Percentiles rank a stretch among this genome's conserved stretches.
phyloP scores from a whole-genome alignment of 2,113 vertebrate genomes.

The Felis chaus region DNA sequence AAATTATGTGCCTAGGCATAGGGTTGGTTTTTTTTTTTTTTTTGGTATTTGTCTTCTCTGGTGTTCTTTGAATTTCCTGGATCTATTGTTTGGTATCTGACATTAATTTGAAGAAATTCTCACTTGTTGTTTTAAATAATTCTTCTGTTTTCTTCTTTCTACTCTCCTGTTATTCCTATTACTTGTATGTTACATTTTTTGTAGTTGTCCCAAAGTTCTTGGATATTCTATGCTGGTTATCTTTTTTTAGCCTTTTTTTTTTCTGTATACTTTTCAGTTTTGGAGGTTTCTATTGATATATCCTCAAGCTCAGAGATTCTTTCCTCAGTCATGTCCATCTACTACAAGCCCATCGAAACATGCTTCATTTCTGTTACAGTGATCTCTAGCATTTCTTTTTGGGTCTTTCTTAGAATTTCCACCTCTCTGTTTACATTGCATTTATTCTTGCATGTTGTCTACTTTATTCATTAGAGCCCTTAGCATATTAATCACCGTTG shows the following conservation, averaged over 20 bases:
- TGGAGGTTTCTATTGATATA: background rate
- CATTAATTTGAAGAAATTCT: background rate
- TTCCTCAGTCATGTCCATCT: background rate
- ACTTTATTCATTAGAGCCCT: background rate
- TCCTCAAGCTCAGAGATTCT: background rate
- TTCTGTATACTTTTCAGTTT: background rate
- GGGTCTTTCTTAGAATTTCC: background rate
- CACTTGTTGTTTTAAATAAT: background rate
- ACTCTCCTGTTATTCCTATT: background rate
- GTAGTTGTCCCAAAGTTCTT: background rate
- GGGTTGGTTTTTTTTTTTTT: background rate
- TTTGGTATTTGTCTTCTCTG: background rate
- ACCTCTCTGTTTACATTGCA: background rate
- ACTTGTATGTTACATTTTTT: background rate
- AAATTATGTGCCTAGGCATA: background rate
- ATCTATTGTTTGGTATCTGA: background rate
- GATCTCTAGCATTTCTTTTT: background rate
- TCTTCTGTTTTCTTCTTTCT: background rate
- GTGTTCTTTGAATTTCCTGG: background rate
- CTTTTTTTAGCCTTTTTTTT: background rate
- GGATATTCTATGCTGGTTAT: background rate
- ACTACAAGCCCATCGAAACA: background rate
- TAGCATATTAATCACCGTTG: background rate
- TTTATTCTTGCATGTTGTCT: background rate
- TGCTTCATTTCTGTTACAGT: background rate